Percentiles rank a stretch among this genome's conserved stretches.
Conservation (phyloP, 2,888 invertebrate species). For the Corythucha ciliata region DNA sequence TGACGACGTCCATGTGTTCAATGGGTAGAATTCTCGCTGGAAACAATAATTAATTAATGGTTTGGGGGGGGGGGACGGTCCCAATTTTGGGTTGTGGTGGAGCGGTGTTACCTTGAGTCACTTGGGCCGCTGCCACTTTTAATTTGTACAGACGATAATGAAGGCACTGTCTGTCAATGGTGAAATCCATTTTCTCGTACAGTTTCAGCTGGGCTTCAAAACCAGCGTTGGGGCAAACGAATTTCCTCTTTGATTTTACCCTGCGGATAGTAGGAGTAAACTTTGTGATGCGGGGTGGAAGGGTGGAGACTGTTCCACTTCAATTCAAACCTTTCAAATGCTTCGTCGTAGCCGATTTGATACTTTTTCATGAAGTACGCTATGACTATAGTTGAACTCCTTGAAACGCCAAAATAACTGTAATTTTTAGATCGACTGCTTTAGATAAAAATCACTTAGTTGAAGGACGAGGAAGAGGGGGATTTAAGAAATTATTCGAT, state of each 20-base stretch:
- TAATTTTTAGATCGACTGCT: conserved; percentile 25
- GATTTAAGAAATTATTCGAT: neutral
- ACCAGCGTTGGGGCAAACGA: conserved; percentile 70
- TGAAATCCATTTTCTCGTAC: conserved; percentile 67
- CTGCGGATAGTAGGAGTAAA: conserved; percentile 36
- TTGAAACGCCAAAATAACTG: conserved; percentile 81
- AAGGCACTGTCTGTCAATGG: conserved; percentile 57
- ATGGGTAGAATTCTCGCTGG: conserved; percentile 73
- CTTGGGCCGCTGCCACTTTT: conserved; percentile 68
- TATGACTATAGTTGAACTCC: conserved; percentile 78
- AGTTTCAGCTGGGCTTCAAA: conserved; percentile 69
- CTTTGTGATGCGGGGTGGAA: neutral
- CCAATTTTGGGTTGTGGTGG: neutral
- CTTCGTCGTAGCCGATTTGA: conserved; percentile 59
- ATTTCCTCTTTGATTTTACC: conserved; percentile 60
- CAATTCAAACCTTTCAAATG: conserved; percentile 48
- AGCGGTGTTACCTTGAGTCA: conserved; percentile 54
- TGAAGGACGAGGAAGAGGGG: too few species aligned
- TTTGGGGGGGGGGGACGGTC: neutral
- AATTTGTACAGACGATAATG: conserved; percentile 66
- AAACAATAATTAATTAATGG: conserved; percentile 25
- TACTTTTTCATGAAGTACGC: conserved; percentile 83
- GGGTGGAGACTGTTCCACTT: conserved; percentile 24
- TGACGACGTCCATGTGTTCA: conserved; percentile 63
- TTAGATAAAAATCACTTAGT: neutral